These are phyloP conservation scores for Parasteatoda tepidariorum DNA, from an alignment of 1,140 invertebrate genomes.

Conservation along the genomic window DNA sequence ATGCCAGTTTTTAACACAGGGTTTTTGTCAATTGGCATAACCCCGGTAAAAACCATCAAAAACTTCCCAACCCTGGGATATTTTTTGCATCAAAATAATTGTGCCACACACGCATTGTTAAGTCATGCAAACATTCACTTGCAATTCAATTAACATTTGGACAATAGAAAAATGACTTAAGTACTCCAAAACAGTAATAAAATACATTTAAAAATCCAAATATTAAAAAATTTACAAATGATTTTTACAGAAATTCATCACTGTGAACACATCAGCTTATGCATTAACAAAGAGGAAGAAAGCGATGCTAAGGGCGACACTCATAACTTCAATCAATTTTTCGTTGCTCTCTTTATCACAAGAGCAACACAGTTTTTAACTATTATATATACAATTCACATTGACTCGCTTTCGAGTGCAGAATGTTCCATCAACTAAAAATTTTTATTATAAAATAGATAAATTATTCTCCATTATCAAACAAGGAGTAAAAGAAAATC, in stretches of 20 bases:
- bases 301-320: conserved; percentile 15
- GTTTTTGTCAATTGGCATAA: no score
- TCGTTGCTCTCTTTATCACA: conserved; percentile 6
- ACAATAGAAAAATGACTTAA: conserved; percentile 41
- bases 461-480: conserved; percentile 16
- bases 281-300: conserved; percentile 25
- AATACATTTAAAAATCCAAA: conserved; percentile 59
- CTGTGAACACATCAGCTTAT: conserved; percentile 35
- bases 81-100: no score
- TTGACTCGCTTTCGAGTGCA: background rate
- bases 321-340: conserved; percentile 15
- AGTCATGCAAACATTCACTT: background rate
- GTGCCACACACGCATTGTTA: background rate
- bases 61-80: no score
- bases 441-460: conserved; percentile 52
- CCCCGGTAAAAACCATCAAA: no score
- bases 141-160: background rate
- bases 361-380: background rate
- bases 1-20: no score
- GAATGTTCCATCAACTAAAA: conserved; percentile 9
- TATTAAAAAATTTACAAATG: conserved; percentile 49
- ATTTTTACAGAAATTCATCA: conserved; percentile 32
- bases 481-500: conserved; percentile 37
- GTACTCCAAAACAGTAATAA: conserved; percentile 55
- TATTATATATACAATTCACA: conserved; percentile 7